Base-by-base conservation (phyloP, 2,888 invertebrate species). In the Galerucella calmariensis region DNA sequence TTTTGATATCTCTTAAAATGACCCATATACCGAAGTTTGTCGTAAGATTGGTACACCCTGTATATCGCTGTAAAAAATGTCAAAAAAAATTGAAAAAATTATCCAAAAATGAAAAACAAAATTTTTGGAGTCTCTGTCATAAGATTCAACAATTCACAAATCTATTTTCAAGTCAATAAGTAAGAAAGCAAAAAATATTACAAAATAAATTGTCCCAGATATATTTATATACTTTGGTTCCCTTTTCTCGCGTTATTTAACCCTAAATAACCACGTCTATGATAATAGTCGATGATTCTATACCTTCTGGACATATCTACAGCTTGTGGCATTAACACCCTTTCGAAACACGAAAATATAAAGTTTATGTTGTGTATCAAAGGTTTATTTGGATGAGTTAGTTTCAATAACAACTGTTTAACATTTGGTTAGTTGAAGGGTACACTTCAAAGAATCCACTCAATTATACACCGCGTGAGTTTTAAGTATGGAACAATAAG, bases 341-440 rank as follows among this genome's bases (percentile, higher is more conserved):
- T 79, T 81, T 79, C 75, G 73, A 71, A 74, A 77, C 75, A 71
- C 70, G 66, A 79, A 75, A 82, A 82, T 81, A 74, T 77, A 75
- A 80, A 81, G 82, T 82, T 82, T 82, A 82, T 82, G 82, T 82
- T 80, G 80, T 82, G 82, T 71, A 80, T 82, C 82, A 73, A 73
- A 72, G 77, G 77, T 80, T 82, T 81, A 81, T 80, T 68, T 77
- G 81, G 77, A 65, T 81, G 79, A 78, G 75, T 80, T 77, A 63
- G 67, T 74, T 72, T 77, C 75, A 81, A 81, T 79, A 67, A 61
- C 67, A 67, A 75, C 66, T 77, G 77, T 77, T 76, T 75, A 75
- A 65, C 75, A 75, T 78, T 78, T 58, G 59, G 66, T 69, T 58
- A 66, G 41, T n/a, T 78, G 8, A 65, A 56, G 16, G 16, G 56